Conservation (phyloP, 2,888 invertebrate genomes). For the Habroteleia sp. region DNA sequence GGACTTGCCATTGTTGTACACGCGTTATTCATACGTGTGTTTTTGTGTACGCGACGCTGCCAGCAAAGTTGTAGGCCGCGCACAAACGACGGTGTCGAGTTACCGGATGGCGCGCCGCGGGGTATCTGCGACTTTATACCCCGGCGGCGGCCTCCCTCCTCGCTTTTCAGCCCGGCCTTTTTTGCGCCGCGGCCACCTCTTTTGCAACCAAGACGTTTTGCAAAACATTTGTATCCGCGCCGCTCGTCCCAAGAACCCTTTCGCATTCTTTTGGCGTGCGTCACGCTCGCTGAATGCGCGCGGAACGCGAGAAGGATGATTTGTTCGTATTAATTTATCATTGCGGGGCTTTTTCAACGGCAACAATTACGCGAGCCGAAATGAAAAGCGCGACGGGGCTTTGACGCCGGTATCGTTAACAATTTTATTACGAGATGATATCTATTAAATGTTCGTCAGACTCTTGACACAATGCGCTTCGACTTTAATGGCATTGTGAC, state of each 20-base stretch:
- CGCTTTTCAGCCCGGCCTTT: conserved; percentile 58
- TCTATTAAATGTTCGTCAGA: conserved; percentile 43
- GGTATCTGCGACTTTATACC: conserved; percentile 80
- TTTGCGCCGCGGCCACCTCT: conserved; percentile 64
- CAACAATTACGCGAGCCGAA: conserved; percentile 38
- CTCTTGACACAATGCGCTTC: not conserved
- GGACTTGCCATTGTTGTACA: conserved; percentile 78
- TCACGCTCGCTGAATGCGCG: conserved; percentile 47
- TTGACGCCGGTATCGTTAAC: conserved; percentile 43
- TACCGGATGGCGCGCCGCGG: conserved; percentile 81
- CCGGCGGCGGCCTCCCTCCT: conserved; percentile 73
- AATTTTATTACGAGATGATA: conserved; percentile 59
- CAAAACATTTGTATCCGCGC: conserved; percentile 76
- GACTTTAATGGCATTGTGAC: too few relatives aligned
- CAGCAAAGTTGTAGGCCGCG: conserved; percentile 69
- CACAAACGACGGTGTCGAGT: conserved; percentile 81
- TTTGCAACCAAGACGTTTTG: conserved; percentile 76
- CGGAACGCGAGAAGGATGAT: conserved; percentile 43
- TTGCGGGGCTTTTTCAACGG: conserved; percentile 37
- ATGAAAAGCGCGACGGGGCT: conserved; percentile 3
- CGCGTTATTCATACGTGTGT: conserved; percentile 79
- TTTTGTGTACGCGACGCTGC: conserved; percentile 73
- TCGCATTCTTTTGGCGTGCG: conserved; percentile 43
- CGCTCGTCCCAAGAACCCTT: conserved; percentile 51
- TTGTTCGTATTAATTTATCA: conserved; percentile 62